Base-by-base conservation (phyloP, 2,888 invertebrate genomes). In the Drosophila demipolita region DNA sequence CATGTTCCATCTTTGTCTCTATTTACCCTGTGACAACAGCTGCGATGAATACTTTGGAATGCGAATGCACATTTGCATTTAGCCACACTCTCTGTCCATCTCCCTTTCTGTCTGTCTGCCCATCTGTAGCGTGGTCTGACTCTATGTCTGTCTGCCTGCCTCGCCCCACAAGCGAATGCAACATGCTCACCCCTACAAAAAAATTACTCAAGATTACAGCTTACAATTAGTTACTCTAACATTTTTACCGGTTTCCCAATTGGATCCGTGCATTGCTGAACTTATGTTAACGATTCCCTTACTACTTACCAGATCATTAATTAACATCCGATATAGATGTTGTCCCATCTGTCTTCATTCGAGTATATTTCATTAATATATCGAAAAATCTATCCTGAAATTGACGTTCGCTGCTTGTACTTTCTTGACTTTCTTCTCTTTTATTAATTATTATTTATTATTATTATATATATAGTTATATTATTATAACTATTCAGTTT, bases 31-130 rank as follows among this genome's bases (percentile, higher is more conserved):
- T 42, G 64, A 59, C 74, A 66, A 49, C 89, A 82, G 88, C 88
- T 80, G 42, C 69, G 63, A 60, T 76, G 52, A 60, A 69, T 52
- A 53, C 67, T 50, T 70, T 66, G 83, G 86, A 85, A 87, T 84
- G 90, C 82, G 82, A 82, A 71, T 89, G 73, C 80, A 76, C 85
- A 85, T 90, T 85, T 89, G 83, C 86, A 90, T 85, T 77, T 85
- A 77, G 77, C 71, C 90, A 77, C 88, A 85, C 86, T 88, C 77
- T 48, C 62, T 36, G 11, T 52, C 52, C 20, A 53, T 35, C 52
- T 29, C 29, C 87, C 81, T 83, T 73, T 55, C 73, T 40, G n/a
- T 49, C 59, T 35, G 57, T 35, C 49, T 38, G 33, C 20, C 48
- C 32, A 49, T 45, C 52, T 8, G 23, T 50, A 35, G 9, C n/a